Conservation (phyloP, 1,140 invertebrate species). For the Neodiprion lecontei region DNA sequence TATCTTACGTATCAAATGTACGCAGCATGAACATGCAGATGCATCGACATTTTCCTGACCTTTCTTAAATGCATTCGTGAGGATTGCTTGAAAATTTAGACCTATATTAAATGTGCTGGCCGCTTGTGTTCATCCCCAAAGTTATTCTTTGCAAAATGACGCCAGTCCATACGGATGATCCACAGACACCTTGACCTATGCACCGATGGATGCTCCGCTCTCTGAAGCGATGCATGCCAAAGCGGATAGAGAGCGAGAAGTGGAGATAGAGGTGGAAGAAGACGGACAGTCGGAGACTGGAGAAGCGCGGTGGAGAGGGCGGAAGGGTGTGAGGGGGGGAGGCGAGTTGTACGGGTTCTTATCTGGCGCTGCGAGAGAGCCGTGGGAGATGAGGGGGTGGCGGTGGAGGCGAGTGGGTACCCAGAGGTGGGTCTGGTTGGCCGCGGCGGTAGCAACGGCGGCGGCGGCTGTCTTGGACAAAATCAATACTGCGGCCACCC, state of each 20-base stretch:
- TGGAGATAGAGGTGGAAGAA: slow-evolving; percentile 25
- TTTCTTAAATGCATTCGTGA: no score
- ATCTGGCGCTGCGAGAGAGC: slow-evolving; percentile 21
- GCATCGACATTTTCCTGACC: no score
- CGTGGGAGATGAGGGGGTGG: slow-evolving; percentile 38
- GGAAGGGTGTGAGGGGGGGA: slow-evolving; percentile 16
- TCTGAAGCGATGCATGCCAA: background rate
- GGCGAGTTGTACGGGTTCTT: slow-evolving; percentile 14
- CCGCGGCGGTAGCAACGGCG: slow-evolving; percentile 49
- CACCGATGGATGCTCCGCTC: background rate
- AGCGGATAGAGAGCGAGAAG: slow-evolving; percentile 19
- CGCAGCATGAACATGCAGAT: no score
- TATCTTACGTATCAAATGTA: no score
- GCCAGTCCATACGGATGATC: background rate
- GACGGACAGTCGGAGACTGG: slow-evolving; percentile 22
- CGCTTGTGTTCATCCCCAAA: no score
- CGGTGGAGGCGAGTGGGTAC: slow-evolving; percentile 58
- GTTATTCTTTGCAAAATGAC: no score
- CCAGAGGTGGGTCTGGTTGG: slow-evolving; percentile 61
- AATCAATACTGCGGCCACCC: slow-evolving; percentile 62
- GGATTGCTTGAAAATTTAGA: no score
- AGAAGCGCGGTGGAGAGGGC: slow-evolving; percentile 19
- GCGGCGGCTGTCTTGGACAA: slow-evolving; percentile 61
- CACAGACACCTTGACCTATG: background rate
- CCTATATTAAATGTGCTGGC: no score